Base-by-base conservation (phyloP, 2,113 vertebrate genomes). In the Peucedramus taeniatus region DNA sequence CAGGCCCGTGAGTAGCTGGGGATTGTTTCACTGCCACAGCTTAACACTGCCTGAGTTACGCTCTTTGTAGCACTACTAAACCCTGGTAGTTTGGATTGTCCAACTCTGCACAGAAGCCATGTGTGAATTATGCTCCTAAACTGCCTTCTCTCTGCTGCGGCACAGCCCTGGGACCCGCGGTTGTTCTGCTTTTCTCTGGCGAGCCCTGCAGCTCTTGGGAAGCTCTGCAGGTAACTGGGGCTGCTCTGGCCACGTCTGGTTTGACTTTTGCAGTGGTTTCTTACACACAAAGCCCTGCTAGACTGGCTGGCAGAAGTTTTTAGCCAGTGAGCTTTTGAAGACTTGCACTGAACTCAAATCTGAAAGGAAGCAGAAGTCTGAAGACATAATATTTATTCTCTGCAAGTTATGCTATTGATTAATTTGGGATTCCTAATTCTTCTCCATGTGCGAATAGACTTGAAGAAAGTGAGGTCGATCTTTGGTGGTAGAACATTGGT, bases 1-100 rank as follows among this genome's bases (percentile, higher is more conserved):
- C 63, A 97, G 96, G 97, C 98, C 98, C 94, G 98, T 99, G 98
- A 99, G 98, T 99, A 99, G 97, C 49, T 61, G 64, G 97, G 88
- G 85, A 87, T 89, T 93, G 89, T 96, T 56, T 96, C 93, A 74
- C 93, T 92, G 94, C 70, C 96, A 87, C 96, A 53, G 27, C 89
- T 94, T 98, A 98, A 98, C 98, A 89, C 95, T 97, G 96, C 97
- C 98, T 98, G 97, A 96, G 94, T 83, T 44, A 33, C 50, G 27
- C 92, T 96, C 86, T 59, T 30, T 42, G 79, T 93, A 94, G 94
- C 92, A 72, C 90, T 96, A 98, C 98, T 98, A 98, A 98, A 98
- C 96, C 94, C 83, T 8, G 63, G 88, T 96, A 90, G 96, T 96
- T 59, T 96, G 96, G 93, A 92, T 78, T 97, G 88, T 77, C 78